Conservation (phyloP, 2,797 vertebrate species). For the Phyllotis vaccarum region DNA sequence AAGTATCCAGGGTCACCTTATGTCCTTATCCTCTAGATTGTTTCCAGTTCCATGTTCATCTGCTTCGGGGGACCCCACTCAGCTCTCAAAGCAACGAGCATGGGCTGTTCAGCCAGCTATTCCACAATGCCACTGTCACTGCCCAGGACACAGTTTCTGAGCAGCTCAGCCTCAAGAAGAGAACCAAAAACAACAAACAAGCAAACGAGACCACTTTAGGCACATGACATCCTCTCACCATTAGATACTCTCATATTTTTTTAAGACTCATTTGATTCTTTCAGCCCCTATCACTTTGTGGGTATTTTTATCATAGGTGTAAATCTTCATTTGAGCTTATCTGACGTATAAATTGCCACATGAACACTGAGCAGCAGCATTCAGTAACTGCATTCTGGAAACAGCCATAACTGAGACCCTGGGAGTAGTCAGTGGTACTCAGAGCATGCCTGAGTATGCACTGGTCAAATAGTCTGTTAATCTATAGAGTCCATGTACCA, state of each 20-base stretch:
- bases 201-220: neutral
- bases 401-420: neutral
- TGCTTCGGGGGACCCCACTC: neutral
- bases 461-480: neutral
- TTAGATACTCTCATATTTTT: slow-evolving; percentile 3
- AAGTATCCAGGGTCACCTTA: too few species aligned
- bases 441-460: neutral
- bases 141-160: neutral
- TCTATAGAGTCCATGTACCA: neutral
- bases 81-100: neutral
- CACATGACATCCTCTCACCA: neutral
- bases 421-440: neutral
- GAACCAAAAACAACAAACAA: neutral
- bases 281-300: neutral
- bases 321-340: slow-evolving; percentile 61
- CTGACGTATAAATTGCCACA: neutral
- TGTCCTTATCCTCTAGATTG: neutral
- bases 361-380: neutral
- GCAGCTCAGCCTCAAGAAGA: neutral
- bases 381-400: neutral
- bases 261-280: neutral
- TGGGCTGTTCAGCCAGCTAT: neutral
- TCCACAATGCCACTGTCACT: neutral
- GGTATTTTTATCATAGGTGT: slow-evolving; percentile 32
- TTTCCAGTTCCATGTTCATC: neutral